These are phyloP conservation scores for Egretta garzetta DNA, from an alignment of 2,113 vertebrate genomes.

Conservation along the genomic window DNA sequence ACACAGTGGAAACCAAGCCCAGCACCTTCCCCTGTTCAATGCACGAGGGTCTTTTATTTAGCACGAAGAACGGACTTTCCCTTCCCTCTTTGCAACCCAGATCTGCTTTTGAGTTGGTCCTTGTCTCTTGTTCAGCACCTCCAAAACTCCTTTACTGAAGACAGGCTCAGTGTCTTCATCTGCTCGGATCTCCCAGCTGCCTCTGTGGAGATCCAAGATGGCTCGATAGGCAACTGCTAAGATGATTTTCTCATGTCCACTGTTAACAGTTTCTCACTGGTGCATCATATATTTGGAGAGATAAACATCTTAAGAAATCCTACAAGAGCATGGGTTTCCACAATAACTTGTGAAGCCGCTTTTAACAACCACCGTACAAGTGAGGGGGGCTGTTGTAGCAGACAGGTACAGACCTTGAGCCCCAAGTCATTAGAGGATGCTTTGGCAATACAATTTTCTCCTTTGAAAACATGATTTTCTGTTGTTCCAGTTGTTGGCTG, in stretches of 20 bases:
- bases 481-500: not conserved
- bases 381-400: not conserved
- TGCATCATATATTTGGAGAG: not conserved
- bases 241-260: not conserved
- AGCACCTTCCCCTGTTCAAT: not conserved
- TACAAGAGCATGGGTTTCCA: not conserved
- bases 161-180: not conserved
- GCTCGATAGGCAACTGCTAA: not conserved
- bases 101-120: accelerated
- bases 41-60: not conserved
- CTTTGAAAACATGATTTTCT: not conserved
- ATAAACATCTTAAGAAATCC: not conserved
- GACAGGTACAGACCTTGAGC: not conserved
- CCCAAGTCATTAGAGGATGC: not conserved
- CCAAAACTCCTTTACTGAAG: not conserved
- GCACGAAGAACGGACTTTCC: not conserved
- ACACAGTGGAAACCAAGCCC: not conserved
- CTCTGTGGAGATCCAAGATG: not conserved
- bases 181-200: not conserved
- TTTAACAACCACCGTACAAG: not conserved
- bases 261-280: not conserved
- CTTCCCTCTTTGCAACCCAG: not conserved
- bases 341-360: not conserved
- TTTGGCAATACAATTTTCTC: not conserved
- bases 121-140: not conserved